Conservation (phyloP, 2,113 vertebrate species). For the Eira barbara region DNA sequence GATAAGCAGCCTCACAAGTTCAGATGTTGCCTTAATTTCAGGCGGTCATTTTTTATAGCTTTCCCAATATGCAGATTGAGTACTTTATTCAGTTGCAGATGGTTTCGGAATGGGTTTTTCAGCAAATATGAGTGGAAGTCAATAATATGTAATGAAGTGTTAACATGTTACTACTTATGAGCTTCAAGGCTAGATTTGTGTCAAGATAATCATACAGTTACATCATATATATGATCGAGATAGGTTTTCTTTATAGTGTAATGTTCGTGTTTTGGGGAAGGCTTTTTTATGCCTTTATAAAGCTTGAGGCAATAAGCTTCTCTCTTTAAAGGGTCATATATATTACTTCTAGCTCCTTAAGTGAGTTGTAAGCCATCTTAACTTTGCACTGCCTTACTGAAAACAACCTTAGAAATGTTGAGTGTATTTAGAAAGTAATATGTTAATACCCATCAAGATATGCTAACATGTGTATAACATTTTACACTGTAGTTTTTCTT, state of each 20-base stretch:
- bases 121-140: not conserved
- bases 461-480: not conserved
- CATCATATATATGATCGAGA: not conserved
- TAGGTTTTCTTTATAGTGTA: not conserved
- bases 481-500: not conserved
- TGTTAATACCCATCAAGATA: not conserved
- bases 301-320: not conserved
- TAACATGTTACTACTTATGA: not conserved
- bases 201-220: not conserved
- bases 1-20: not conserved
- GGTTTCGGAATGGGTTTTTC: not conserved
- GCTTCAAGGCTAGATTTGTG: not conserved
- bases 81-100: not conserved
- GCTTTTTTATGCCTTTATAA: not conserved
- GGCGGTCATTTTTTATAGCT: not conserved
- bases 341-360: not conserved
- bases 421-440: not conserved
- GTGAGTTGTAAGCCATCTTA: not conserved
- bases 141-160: not conserved
- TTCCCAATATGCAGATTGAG: not conserved
- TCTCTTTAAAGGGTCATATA: not conserved
- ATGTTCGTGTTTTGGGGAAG: not conserved
- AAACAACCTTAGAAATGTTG: not conserved
- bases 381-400: not conserved
- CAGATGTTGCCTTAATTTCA: not conserved